A percentile compares a stretch with the other conserved stretches of the same genome.
These are phyloP conservation scores for Oreohelix idahoensis DNA, from an alignment of 1,140 invertebrate genomes.

Conservation along the genomic window DNA sequence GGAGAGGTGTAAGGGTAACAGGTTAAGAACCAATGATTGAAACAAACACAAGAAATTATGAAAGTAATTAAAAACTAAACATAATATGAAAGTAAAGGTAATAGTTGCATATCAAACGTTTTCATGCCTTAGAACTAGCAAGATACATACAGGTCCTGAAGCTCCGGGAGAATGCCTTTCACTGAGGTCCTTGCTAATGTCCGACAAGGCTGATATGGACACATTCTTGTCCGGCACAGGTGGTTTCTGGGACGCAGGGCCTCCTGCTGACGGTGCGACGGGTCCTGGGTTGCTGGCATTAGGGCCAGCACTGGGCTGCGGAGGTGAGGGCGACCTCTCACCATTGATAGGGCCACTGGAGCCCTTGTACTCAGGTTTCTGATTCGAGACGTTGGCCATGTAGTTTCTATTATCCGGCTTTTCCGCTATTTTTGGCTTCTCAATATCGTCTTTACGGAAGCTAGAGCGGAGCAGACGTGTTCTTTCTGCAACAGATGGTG, in stretches of 20 bases:
- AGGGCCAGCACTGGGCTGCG: neutral
- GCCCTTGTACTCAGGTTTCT: neutral
- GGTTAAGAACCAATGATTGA: too few relatives aligned
- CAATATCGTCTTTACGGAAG: conserved; percentile 59
- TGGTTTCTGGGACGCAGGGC: neutral
- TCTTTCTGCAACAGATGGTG: conserved; percentile 60
- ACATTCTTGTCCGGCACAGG: neutral
- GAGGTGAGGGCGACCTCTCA: conserved; percentile 37
- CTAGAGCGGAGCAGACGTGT: conserved; percentile 60
- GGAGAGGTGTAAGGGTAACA: too few relatives aligned
- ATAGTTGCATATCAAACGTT: neutral
- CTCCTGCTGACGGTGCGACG: neutral
- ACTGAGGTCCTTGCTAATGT: conserved; percentile 12
- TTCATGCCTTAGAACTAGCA: neutral
- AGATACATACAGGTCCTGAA: conserved; percentile 22
- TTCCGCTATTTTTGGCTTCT: conserved; percentile 54
- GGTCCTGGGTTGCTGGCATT: neutral
- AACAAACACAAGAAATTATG: too few relatives aligned
- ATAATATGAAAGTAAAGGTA: too few relatives aligned
- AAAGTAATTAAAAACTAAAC: too few relatives aligned
- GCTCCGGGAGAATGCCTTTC: neutral
- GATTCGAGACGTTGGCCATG: neutral
- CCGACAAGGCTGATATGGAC: neutral
- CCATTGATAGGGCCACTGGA: conserved; percentile 9
- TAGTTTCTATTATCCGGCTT: conserved; percentile 30